Conservation (phyloP, 2,888 invertebrate genomes). For the Autographa pulchrina region DNA sequence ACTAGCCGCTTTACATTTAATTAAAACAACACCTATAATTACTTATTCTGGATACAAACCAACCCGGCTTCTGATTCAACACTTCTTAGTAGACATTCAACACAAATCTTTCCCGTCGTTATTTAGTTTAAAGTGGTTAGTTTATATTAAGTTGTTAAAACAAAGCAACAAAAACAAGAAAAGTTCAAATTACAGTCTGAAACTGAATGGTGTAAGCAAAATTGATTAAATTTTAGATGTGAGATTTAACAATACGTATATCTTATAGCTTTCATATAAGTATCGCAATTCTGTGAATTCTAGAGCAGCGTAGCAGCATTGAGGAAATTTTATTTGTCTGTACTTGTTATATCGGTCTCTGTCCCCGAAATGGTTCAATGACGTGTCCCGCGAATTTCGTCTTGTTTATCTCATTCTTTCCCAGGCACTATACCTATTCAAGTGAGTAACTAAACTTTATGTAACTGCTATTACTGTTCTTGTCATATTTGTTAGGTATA, state of each 20-base stretch:
- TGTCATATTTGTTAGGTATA: slow-evolving; percentile 13
- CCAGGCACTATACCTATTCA: slow-evolving; percentile 36
- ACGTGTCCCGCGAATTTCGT: slow-evolving; percentile 63
- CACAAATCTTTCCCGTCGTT: not conserved
- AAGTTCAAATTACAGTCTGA: not conserved
- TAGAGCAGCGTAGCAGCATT: slow-evolving; percentile 49
- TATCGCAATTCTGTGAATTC: slow-evolving; percentile 42
- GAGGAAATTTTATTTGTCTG: slow-evolving; percentile 60
- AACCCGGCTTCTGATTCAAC: slow-evolving; percentile 13
- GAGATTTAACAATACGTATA: not conserved
- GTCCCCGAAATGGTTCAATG: slow-evolving; percentile 74
- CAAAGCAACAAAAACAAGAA: not conserved
- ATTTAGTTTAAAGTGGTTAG: not conserved
- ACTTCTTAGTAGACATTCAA: not conserved
- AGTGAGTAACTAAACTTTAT: slow-evolving; percentile 33
- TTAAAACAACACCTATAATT: slow-evolving; percentile 71
- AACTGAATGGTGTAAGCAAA: not conserved
- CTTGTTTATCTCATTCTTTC: slow-evolving; percentile 65
- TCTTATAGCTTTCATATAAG: slow-evolving; percentile 9
- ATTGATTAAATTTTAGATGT: not conserved
- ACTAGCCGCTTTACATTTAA: slow-evolving; percentile 74
- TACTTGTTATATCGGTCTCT: slow-evolving; percentile 61
- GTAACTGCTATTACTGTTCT: slow-evolving; percentile 15
- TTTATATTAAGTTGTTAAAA: not conserved
- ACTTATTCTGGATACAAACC: slow-evolving; percentile 54